Evolutionary conservation across 2,888 invertebrate genomes (phyloP).

Genomic region (Pandemis corylana): DNA sequence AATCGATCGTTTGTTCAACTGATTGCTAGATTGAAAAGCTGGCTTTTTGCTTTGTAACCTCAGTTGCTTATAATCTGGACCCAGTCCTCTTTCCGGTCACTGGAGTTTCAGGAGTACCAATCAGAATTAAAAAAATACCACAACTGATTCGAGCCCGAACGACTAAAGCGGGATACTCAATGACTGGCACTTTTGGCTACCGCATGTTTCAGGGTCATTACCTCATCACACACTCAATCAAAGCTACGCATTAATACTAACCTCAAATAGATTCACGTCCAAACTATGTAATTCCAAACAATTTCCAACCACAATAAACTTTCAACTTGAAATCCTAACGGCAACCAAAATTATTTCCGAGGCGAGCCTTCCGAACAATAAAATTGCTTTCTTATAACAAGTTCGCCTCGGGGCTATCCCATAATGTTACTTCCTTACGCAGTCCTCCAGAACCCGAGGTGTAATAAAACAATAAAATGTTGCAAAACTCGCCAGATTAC

Average conservation of each 20-base stretch:
- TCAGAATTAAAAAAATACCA: constrained; percentile 5
- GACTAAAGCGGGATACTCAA: not conserved
- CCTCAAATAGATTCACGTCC: constrained; percentile 41
- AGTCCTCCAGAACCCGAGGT: constrained; percentile 51
- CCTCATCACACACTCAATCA: constrained; percentile 37
- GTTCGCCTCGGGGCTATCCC: constrained; percentile 59
- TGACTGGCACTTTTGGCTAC: constrained; percentile 11
- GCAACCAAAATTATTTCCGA: constrained; percentile 67
- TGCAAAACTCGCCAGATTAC: constrained; percentile 64
- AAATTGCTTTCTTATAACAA: constrained; percentile 73
- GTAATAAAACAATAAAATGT: constrained; percentile 73
- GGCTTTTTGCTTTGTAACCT: constrained; percentile 68
- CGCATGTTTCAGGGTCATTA: constrained; percentile 21
- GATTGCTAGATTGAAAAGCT: constrained; percentile 75
- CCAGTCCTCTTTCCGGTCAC: constrained; percentile 11
- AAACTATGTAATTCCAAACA: constrained; percentile 42
- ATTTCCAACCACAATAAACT: constrained; percentile 62
- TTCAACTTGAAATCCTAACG: constrained; percentile 63
- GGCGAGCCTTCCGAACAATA: constrained; percentile 65
- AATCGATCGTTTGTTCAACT: constrained; percentile 76
- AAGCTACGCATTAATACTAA: constrained; percentile 28
- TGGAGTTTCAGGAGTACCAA: no score
- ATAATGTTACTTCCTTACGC: constrained; percentile 66
- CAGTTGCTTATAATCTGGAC: constrained; percentile 54
- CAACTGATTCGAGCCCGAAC: not conserved